Percentiles rank a stretch among this genome's conserved stretches.
Conservation (phyloP, 2,797 vertebrate species). For the Moxostoma hubbsi region DNA sequence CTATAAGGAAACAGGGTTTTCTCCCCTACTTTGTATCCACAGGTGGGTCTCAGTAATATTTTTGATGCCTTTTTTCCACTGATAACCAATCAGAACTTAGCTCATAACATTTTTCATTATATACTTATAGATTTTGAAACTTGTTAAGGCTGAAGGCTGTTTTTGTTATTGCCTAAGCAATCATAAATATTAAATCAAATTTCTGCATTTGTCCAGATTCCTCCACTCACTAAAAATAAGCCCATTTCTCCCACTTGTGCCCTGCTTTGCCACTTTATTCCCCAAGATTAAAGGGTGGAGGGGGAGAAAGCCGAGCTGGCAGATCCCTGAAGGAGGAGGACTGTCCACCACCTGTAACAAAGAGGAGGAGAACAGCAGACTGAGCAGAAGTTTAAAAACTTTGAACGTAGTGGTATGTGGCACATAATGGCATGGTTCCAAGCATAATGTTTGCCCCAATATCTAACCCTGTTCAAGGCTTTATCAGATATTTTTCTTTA, state of each 20-base stretch:
- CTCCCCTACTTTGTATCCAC: background rate
- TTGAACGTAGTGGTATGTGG: slow-evolving; percentile 63
- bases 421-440: slow-evolving; percentile 53
- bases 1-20: slow-evolving; percentile 14
- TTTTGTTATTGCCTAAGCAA: slow-evolving; percentile 7
- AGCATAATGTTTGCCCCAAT: slow-evolving; percentile 49
- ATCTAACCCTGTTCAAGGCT: slow-evolving; percentile 34
- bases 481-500: background rate
- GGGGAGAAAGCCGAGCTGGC: slow-evolving; percentile 59
- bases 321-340: slow-evolving; percentile 60
- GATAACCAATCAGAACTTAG: too few relatives aligned
- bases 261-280: slow-evolving; percentile 55
- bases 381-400: slow-evolving; percentile 62
- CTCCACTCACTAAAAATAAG: slow-evolving; percentile 54
- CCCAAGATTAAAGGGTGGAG: slow-evolving; percentile 63
- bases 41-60: background rate
- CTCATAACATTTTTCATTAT: background rate
- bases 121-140: background rate
- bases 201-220: slow-evolving; percentile 36
- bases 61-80: slow-evolving; percentile 6
- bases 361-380: slow-evolving; percentile 60
- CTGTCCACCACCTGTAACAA: slow-evolving; percentile 57
- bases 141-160: background rate
- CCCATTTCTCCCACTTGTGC: slow-evolving; percentile 56
- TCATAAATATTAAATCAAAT: slow-evolving; percentile 27